Conservation (phyloP, 2,888 invertebrate species). For the Drosophila ezoana region DNA sequence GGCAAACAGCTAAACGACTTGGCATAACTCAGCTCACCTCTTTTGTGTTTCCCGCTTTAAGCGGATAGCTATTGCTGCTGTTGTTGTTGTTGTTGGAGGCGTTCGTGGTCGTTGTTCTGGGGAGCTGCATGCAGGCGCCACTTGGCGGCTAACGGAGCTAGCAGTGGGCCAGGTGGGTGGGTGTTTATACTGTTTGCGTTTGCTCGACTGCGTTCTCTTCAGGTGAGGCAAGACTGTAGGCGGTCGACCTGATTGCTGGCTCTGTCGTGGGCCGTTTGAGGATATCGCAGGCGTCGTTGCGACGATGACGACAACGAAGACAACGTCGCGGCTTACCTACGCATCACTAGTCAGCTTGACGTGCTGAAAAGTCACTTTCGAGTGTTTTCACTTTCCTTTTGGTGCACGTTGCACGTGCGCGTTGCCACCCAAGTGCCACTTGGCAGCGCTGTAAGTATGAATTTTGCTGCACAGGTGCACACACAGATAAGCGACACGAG, state of each 20-base stretch:
- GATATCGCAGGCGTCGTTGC: slow-evolving; percentile 35
- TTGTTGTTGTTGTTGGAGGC: slow-evolving; percentile 30
- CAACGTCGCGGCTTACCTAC: slow-evolving; percentile 42
- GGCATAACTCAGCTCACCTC: slow-evolving; percentile 65
- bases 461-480: slow-evolving; percentile 52
- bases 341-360: slow-evolving; percentile 62
- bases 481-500: slow-evolving; percentile 46
- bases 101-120: slow-evolving; percentile 7
- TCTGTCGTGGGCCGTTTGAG: slow-evolving; percentile 62
- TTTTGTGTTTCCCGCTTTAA: slow-evolving; percentile 56
- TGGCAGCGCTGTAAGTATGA: slow-evolving; percentile 54
- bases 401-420: slow-evolving; percentile 71
- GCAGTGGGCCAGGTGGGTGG: slow-evolving; percentile 58
- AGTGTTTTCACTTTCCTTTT: slow-evolving; percentile 73
- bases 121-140: slow-evolving; percentile 43
- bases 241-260: slow-evolving; percentile 42
- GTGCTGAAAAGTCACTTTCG: slow-evolving; percentile 76
- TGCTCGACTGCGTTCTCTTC: slow-evolving; percentile 17
- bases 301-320: slow-evolving; percentile 23
- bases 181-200: slow-evolving; percentile 19
- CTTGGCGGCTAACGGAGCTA: slow-evolving; percentile 48
- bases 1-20: slow-evolving; percentile 52
- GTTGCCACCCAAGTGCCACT: slow-evolving; percentile 69
- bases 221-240: slow-evolving; percentile 2
- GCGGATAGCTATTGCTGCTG: slow-evolving; percentile 51